Base-by-base conservation (phyloP, 2,888 invertebrate species). In the Opisthograptis luteolata region DNA sequence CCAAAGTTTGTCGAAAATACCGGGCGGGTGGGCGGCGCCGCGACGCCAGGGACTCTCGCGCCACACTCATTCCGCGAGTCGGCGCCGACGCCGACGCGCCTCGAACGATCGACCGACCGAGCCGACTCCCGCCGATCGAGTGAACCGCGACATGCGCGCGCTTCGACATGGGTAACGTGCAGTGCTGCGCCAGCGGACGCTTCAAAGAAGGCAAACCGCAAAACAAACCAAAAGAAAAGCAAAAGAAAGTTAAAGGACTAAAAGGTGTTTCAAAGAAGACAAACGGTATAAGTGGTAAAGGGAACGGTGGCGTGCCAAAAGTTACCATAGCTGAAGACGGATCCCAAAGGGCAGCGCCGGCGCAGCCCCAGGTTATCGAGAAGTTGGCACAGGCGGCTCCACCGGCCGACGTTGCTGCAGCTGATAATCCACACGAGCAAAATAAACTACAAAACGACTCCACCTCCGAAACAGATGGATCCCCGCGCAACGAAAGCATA, bases 31-130 rank as follows among this genome's bases (percentile, higher is more conserved):
- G 83, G 85, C 76, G 79, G 77, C 76, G 72, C 74, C 79, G 76
- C 76, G 74, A 76, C 82, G 81, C 78, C 76, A 73, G 79, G 76
- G 68, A 74, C 77, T 76, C 78, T 76, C 67, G 69, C 68, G 70
- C 61, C 78, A 75, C 70, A 75, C 81, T 87, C 87, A 87, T 86
- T 88, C 86, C 79, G 89, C 87, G 85, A 81, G 73, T 78, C 84
- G 88, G 87, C 87, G 86, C 87, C 89, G 84, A 84, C 88, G 87
- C 86, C 89, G 89, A 84, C 90, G 81, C 87, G 87, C 81, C 66
- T 79, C 90, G 87, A 87, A 88, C 89, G 89, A 88, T 72, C 88
- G 87, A 88, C 83, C 84, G 85, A 87, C 81, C 84, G 85, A 84
- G 70, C 81, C 80, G 81, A 84, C 81, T 84, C 83, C 81, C 80